Base-by-base conservation (phyloP, 2,888 invertebrate species). In the Dryocosmus kuriphilus region DNA sequence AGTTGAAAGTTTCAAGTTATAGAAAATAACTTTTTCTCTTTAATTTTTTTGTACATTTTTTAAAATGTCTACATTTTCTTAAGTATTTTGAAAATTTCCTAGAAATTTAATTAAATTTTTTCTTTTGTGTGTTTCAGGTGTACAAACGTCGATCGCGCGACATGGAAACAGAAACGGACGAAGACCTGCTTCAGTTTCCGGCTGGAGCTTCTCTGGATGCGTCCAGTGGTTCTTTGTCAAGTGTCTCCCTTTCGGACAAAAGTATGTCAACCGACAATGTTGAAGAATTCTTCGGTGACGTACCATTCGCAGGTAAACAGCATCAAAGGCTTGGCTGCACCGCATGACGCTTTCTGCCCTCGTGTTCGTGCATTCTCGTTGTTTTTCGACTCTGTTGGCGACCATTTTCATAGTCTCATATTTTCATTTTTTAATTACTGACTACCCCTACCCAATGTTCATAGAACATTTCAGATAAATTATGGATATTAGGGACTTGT, bases 191-290 rank as follows among this genome's bases (percentile, higher is more conserved):
- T 86, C 92, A 93, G 86, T 93, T 93, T 88, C 92, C 91, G 80
- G 93, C 92, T 75, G 87, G 89, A 79, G 91, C 90, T 77, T 91
- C 91, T 75, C 86, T 92, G 84, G 93, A 93, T 83, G 93, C 93
- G 73, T 95, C 95, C 84, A 95, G 95, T 85, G 96, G 96, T 74
- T 96, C 96, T 11, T 94, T 97, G 78, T 95, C 95, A 84, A 95
- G 94, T 89, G 94, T 95, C 73, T 95, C 95, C 4, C 92, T 95
- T 73, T 95, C 95, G 79, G 95, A 97, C 90, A 93, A 94, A 89
- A 96, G 96, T 90, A 95, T 96, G 84, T 96, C 96, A 84, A 95
- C 96, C 8, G 97, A 97, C 92, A 95, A 95, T 93, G 95, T 97
- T 79, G 97, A 97, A 92, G 97, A 97, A 92, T 97, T 95, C 91